Percentiles rank a stretch among this genome's conserved stretches.
Evolutionary conservation across 1,140 invertebrate species (phyloP).

Genomic region (Drosophila bifasciata): DNA sequence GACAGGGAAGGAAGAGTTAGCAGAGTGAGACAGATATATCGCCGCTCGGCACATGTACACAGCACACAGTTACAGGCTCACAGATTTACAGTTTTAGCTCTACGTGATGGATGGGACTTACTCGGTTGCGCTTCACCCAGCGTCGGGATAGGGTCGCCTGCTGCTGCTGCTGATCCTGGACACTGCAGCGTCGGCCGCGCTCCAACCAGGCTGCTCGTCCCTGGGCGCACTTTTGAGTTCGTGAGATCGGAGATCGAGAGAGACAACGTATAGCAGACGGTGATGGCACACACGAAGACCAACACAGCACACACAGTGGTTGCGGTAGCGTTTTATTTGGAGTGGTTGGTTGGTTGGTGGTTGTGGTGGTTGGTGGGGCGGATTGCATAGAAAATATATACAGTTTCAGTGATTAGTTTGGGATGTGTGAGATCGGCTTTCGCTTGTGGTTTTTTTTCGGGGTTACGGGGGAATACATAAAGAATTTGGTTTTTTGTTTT

Average conservation of each 20-base stretch:
- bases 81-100: no score
- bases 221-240: slow-evolving; percentile 86
- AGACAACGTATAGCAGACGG: slow-evolving; percentile 58
- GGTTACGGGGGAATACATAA: slow-evolving; percentile 10
- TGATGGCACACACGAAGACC: slow-evolving; percentile 47
- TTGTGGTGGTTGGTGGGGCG: slow-evolving; percentile 61
- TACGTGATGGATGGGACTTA: slow-evolving; percentile 85
- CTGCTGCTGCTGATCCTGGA: slow-evolving; percentile 87
- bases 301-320: slow-evolving; percentile 55
- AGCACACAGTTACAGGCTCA: background rate
- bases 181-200: slow-evolving; percentile 88
- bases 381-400: slow-evolving; percentile 82
- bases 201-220: slow-evolving; percentile 93
- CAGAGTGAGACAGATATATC: slow-evolving; percentile 21
- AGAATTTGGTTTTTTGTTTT: slow-evolving; percentile 25
- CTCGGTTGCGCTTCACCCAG: slow-evolving; percentile 93
- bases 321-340: slow-evolving; percentile 48
- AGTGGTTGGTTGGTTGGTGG: slow-evolving; percentile 19
- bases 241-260: slow-evolving; percentile 32
- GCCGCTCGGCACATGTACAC: slow-evolving; percentile 27
- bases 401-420: slow-evolving; percentile 78
- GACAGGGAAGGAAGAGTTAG: slow-evolving; percentile 22
- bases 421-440: slow-evolving; percentile 67
- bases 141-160: slow-evolving; percentile 87
- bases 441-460: slow-evolving; percentile 36